Base-by-base conservation (phyloP, 2,888 invertebrate genomes). In the Bhutanitis thaidina region DNA sequence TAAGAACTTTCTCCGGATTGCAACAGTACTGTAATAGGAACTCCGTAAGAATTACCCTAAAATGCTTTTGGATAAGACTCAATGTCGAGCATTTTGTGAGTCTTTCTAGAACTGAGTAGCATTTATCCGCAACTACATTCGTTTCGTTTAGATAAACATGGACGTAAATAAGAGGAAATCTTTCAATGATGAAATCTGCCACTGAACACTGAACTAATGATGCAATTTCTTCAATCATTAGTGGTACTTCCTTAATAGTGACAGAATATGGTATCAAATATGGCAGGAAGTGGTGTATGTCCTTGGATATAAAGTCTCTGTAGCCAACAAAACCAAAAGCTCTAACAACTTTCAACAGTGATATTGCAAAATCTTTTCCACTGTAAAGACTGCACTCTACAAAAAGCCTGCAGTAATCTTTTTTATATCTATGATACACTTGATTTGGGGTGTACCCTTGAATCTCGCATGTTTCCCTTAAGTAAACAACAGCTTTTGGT, bases 161-260 rank as follows among this genome's bases (percentile, higher is more conserved):
- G 1, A 94, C 91, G 59, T 94, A 95, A 43, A 94, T 92, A 43
- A 93, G 91, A 43, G 94, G 91, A 65, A 94, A 94, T 50, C 93
- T 92, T 49, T 91, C 91, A 1, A 90, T 86, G 10, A 95, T 79
- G 59, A 94, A 90, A 34, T 92, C 91, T 0, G 91, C 82, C 14
- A 92, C 81, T 2, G 92, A 90, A 53, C 90, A 87, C 60, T 91
- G 91, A 8, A 91, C 90, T 20, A 92, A 70, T 0, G 84, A 83
- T 0, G 93, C 92, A 37, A 94, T 90, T 67, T 94, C 93, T 55
- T 91, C 90, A 40, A 95, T 90, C 57, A 95, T 91, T 1, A 88
- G 87, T 34, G 90, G 90, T 0, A 92, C 90, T 64, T 90, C 86
- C 1, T 90, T 91, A 64, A 85, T 87, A 57, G 77, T 91, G 25